phyloP scores from a whole-genome alignment of 2,888 invertebrate genomes.

The Watsonalla cultraria region DNA sequence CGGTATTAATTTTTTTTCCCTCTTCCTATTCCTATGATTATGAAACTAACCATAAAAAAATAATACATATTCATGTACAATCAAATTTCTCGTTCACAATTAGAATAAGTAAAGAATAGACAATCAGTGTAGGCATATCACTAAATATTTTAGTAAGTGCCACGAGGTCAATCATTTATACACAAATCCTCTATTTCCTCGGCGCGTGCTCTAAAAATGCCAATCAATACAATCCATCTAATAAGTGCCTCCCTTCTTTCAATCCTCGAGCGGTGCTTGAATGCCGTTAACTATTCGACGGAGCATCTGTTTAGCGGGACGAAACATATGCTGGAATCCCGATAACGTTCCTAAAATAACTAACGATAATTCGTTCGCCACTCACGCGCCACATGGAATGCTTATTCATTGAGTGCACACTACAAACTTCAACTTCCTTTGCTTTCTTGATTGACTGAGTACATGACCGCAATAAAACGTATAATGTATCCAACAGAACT shows the following conservation, averaged over 20 bases:
- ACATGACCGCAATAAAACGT: conserved; percentile 38
- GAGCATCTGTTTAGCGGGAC: conserved; percentile 47
- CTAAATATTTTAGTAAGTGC: no score
- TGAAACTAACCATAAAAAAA: no score
- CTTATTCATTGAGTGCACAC: conserved; percentile 44
- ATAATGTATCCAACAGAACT: conserved; percentile 22
- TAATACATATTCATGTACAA: no score
- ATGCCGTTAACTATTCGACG: conserved; percentile 37
- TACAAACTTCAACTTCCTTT: conserved; percentile 53
- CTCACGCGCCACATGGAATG: conserved; percentile 51
- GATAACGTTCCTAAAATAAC: conserved; percentile 62
- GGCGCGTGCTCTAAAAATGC: conserved; percentile 20
- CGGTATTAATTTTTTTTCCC: no score
- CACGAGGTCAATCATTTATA: not conserved
- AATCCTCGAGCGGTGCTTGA: conserved; percentile 5
- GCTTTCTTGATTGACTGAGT: conserved; percentile 50
- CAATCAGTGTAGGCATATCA: no score
- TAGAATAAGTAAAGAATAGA: no score
- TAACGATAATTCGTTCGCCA: conserved; percentile 54
- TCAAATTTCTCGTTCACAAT: no score
- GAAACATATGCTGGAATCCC: conserved; percentile 44
- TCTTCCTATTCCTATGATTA: no score
- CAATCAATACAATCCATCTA: conserved; percentile 20
- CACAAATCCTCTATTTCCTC: conserved; percentile 12
- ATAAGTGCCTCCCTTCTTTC: conserved; percentile 35